Percentiles rank a stretch among this genome's conserved stretches.
These are phyloP conservation scores for Andrena chrysosceles DNA, from an alignment of 2,888 invertebrate species.

Conservation along the genomic window DNA sequence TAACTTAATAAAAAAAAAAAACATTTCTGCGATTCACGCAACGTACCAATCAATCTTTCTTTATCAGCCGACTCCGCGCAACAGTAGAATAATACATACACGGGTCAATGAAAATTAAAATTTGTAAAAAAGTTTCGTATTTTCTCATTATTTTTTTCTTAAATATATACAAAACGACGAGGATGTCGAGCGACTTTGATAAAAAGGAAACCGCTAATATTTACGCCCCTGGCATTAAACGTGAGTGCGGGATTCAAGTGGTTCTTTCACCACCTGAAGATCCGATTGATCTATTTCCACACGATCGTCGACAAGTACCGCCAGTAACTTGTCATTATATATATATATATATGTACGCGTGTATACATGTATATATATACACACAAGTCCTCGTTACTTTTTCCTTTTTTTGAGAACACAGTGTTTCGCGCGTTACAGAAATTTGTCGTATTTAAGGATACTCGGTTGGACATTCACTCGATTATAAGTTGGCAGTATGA, in stretches of 20 bases:
- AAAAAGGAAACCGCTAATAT: conserved; percentile 34
- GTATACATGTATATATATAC: neutral
- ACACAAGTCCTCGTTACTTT: conserved; percentile 42
- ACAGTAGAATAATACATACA: neutral
- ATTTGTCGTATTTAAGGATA: conserved; percentile 31
- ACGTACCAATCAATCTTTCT: neutral
- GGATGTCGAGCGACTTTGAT: conserved; percentile 13
- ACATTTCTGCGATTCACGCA: neutral
- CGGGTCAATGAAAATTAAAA: conserved; percentile 3
- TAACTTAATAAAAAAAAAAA: neutral
- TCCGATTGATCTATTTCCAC: conserved; percentile 34
- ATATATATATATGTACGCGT: conserved; percentile 3
- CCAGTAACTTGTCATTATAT: conserved; percentile 31
- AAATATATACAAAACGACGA: conserved; percentile 31
- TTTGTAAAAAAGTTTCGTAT: conserved; percentile 15
- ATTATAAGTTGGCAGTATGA: conserved; percentile 69
- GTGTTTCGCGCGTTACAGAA: conserved; percentile 53
- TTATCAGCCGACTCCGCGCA: neutral
- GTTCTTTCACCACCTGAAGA: conserved; percentile 4
- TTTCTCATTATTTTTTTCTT: conserved; percentile 17
- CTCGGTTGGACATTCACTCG: conserved; percentile 48
- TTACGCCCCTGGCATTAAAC: conserved; percentile 41
- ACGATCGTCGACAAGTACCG: conserved; percentile 30
- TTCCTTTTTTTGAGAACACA: conserved; percentile 56
- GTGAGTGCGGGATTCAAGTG: conserved; percentile 26